A percentile compares a stretch with the other conserved stretches of the same genome.
phyloP scores from a whole-genome alignment of 1,140 invertebrate species.

The Drosophila erecta region DNA sequence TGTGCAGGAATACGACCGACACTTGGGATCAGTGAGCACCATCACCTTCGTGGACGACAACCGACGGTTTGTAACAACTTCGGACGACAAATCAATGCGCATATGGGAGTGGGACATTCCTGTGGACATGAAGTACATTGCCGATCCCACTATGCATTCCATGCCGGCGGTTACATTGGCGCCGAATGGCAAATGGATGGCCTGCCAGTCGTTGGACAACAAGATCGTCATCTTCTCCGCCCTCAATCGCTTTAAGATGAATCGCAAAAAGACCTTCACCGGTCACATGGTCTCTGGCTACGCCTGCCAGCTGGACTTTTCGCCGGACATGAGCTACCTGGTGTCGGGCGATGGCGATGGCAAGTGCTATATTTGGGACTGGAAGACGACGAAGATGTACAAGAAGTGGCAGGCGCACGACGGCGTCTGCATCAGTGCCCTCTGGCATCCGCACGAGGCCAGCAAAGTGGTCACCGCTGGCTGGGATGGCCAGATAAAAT shows the following conservation, averaged over 20 bases:
- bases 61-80: slow-evolving; percentile 98
- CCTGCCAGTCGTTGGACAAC: slow-evolving; percentile 99
- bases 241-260: slow-evolving; percentile 98
- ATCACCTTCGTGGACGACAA: slow-evolving; percentile 99
- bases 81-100: slow-evolving; percentile 98
- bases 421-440: slow-evolving; percentile 95
- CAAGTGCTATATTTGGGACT: slow-evolving; percentile 99
- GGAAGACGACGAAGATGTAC: slow-evolving; percentile 99
- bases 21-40: slow-evolving; percentile 99
- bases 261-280: slow-evolving; percentile 98
- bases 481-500: slow-evolving; percentile 99
- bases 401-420: slow-evolving; percentile 99
- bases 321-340: slow-evolving; percentile 99
- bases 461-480: slow-evolving; percentile 98
- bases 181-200: slow-evolving; percentile 99
- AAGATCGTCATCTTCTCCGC: slow-evolving; percentile 99
- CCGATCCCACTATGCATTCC: slow-evolving; percentile 99
- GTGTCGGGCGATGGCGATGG: slow-evolving; percentile 99
- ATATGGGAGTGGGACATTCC: slow-evolving; percentile 99
- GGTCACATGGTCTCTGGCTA: slow-evolving; percentile 99
- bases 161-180: slow-evolving; percentile 98
- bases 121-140: slow-evolving; percentile 99
- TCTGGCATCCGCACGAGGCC: slow-evolving; percentile 99
- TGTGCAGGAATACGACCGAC: slow-evolving; percentile 99
- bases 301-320: slow-evolving; percentile 98